Evolutionary conservation across 2,888 invertebrate species (phyloP).

Genomic region (Silvanus unidentatus): DNA sequence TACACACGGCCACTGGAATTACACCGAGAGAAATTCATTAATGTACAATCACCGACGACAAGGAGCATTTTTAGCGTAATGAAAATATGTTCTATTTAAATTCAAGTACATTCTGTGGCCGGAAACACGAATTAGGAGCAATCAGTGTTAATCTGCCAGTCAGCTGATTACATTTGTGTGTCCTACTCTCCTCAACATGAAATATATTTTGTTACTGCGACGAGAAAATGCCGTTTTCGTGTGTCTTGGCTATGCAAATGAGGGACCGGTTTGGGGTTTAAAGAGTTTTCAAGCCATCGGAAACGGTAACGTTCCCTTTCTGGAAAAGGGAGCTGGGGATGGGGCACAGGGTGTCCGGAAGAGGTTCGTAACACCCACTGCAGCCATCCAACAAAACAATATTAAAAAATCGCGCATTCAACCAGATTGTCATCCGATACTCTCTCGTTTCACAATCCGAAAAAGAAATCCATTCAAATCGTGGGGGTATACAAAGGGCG

Average conservation of each 20-base stretch:
- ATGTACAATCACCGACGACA: too few species aligned
- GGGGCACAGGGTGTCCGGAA: constrained; percentile 40
- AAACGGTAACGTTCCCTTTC: too few species aligned
- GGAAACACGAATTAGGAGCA: constrained; percentile 47
- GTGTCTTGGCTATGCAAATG: too few species aligned
- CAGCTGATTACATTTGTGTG: constrained; percentile 44
- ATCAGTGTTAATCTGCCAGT: constrained; percentile 46
- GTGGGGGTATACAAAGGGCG: too few species aligned
- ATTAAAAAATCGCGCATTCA: constrained; percentile 40
- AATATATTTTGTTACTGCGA: background rate
- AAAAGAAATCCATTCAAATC: constrained; percentile 28
- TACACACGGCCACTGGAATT: too few species aligned
- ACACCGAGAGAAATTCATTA: too few species aligned
- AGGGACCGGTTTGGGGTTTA: too few species aligned
- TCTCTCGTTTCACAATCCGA: constrained; percentile 34
- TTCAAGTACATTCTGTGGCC: constrained; percentile 31
- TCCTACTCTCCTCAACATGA: constrained; percentile 27
- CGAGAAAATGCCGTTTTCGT: too few species aligned
- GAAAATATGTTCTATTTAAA: constrained; percentile 6
- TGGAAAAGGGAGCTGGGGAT: too few species aligned
- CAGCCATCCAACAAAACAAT: constrained; percentile 33
- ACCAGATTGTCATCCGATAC: constrained; percentile 41
- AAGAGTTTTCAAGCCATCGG: too few species aligned
- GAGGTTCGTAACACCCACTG: constrained; percentile 41
- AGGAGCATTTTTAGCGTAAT: too few species aligned